Evolutionary conservation across 1,140 invertebrate genomes (phyloP).

Genomic region (Brachionus manjavacas): DNA sequence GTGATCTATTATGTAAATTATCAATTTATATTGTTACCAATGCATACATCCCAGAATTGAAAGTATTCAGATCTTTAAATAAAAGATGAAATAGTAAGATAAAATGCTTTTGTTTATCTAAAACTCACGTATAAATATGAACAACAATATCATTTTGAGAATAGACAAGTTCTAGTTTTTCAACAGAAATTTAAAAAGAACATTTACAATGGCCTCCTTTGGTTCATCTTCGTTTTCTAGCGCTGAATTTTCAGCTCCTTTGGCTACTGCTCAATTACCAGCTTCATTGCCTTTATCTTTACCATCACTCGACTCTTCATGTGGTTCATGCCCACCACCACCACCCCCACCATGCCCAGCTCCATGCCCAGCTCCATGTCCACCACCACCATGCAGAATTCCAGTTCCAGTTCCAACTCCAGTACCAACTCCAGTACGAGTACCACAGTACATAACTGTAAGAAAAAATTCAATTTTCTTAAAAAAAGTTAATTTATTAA

Average conservation of each 20-base stretch:
- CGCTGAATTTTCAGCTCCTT: not conserved
- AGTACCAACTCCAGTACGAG: not conserved
- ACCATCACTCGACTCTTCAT: conserved; percentile 1
- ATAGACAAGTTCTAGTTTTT: not conserved
- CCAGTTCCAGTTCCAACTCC: too few relatives aligned
- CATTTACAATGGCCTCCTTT: not conserved
- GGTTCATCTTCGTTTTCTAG: not conserved
- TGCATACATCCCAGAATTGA: not conserved
- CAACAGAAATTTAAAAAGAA: not conserved
- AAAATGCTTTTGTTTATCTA: not conserved
- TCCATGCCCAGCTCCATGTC: too few relatives aligned
- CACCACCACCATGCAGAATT: too few relatives aligned
- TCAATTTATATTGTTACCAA: not conserved
- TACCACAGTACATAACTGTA: too few relatives aligned
- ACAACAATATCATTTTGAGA: not conserved
- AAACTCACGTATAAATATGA: not conserved
- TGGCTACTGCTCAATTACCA: not conserved
- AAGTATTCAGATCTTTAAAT: not conserved
- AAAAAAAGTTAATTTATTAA: too few relatives aligned
- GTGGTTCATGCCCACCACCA: not conserved
- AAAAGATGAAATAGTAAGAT: not conserved
- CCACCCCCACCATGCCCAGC: not conserved
- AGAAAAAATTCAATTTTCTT: too few relatives aligned
- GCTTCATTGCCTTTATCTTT: not conserved
- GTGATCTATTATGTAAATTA: not conserved